Evolutionary conservation across 2,113 vertebrate genomes (phyloP), one percentile per base, ranked within the genome.

Genomic region (Microcebus jonahi): DNA sequence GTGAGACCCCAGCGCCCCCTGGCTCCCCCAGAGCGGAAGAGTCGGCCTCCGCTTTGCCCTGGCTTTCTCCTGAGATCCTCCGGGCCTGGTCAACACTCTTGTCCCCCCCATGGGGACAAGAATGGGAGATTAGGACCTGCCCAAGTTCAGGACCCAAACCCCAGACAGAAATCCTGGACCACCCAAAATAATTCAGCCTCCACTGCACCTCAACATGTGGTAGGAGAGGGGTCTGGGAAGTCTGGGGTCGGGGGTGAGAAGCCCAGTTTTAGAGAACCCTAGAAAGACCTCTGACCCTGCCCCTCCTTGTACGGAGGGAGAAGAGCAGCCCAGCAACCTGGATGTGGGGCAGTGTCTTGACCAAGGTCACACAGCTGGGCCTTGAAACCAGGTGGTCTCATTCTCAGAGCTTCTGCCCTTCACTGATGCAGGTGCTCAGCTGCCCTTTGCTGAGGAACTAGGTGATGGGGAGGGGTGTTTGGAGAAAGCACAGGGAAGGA

Each of bases 21-120:
- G 88, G 36, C 27, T 42, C 25, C 68, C 90, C 53, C 68, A 77
- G 79, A 83, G 67, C 42, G 71, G 90, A 96, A 97, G 94, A 96
- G 59, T 88, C 20, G 2, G 36, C 95, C 55, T 55, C 53, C 17
- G 94, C 88, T 96, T 88, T 91, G 61, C 92, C 95, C 94, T 57
- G 83, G 87, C 71, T 96, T 97, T 92, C 84, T 96, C 91, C 67
- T 11, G 1, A 80, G 80, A 94, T 39, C 42, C 71, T 8, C 0
- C 0, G 50, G 29, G 18, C 48, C 53, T 21, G 55, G 29, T 29
- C 14, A 5, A 39, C 57, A 21, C 75, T 75, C 48, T 29, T 57
- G 65, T n/a, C 88, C 85, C 80, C 61, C 61, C 70, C 8, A 31
- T 23, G 63, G 76, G 68, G 85, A 86, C 27, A 82, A n/a, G 42